These are phyloP conservation scores for Brachylomia viminalis DNA, from an alignment of 2,888 invertebrate species.

Conservation along the genomic window DNA sequence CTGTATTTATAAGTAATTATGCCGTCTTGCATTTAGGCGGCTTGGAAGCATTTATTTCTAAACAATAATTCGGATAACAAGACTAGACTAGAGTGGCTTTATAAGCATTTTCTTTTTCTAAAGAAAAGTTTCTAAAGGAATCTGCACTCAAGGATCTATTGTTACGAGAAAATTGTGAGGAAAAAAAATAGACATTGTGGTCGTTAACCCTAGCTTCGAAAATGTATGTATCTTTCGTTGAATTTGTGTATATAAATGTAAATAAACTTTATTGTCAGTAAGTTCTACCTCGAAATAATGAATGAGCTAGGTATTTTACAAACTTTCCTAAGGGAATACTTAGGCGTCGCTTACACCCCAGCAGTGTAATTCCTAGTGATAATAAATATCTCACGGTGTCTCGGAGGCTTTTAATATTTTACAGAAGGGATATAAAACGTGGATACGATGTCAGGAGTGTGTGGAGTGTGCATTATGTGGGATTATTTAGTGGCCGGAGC, in stretches of 20 bases:
- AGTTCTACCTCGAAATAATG: slow-evolving; percentile 4
- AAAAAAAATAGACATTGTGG: neutral
- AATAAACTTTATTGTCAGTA: slow-evolving; percentile 9
- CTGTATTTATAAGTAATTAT: too few relatives aligned
- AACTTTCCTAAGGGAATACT: slow-evolving; percentile 34
- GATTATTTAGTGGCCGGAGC: slow-evolving; percentile 28
- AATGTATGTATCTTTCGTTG: neutral
- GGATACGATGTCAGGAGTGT: slow-evolving; percentile 21
- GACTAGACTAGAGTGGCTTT: neutral
- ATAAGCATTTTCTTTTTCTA: neutral
- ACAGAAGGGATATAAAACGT: slow-evolving; percentile 29
- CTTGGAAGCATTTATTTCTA: too few relatives aligned
- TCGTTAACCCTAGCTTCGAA: neutral
- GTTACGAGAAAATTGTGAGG: too few relatives aligned
- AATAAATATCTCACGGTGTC: slow-evolving; percentile 44
- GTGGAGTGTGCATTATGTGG: slow-evolving; percentile 21
- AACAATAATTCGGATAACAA: neutral
- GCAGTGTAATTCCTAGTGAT: slow-evolving; percentile 42
- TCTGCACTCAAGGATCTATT: neutral
- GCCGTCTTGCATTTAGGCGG: too few relatives aligned
- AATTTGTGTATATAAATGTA: neutral
- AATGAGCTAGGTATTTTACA: slow-evolving; percentile 11
- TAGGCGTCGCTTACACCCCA: slow-evolving; percentile 1
- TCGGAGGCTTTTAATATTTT: slow-evolving; percentile 46
- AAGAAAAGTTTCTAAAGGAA: neutral